phyloP scores from a whole-genome alignment of 2,113 vertebrate species.

The Plectropomus leopardus region DNA sequence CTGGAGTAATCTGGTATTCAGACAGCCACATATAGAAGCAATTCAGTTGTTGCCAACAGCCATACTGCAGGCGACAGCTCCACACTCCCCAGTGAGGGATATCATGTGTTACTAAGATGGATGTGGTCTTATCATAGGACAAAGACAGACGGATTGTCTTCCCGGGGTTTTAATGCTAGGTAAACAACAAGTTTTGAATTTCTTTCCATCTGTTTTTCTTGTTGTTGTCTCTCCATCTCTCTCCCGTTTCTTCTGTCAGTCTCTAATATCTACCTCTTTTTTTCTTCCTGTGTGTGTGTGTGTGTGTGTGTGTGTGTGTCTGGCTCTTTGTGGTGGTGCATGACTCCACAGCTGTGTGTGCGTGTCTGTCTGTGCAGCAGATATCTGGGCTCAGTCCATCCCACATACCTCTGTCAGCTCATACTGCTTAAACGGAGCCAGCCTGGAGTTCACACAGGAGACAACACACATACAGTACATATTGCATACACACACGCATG shows the following conservation, averaged over 20 bases:
- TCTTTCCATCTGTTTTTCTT: constrained; percentile 52
- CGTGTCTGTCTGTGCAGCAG: constrained; percentile 59
- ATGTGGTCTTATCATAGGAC: constrained; percentile 48
- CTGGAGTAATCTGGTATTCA: constrained; percentile 42
- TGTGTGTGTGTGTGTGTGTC: constrained; percentile 21
- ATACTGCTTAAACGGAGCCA: constrained; percentile 65
- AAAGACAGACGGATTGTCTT: constrained; percentile 40
- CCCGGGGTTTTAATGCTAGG: constrained; percentile 40
- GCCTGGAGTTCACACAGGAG: constrained; percentile 70
- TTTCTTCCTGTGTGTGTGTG: constrained; percentile 10
- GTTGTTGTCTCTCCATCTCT: constrained; percentile 15
- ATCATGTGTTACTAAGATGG: constrained; percentile 51
- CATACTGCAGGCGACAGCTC: constrained; percentile 41
- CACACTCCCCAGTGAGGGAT: constrained; percentile 29
- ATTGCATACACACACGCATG: background rate
- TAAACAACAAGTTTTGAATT: constrained; percentile 64
- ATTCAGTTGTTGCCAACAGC: constrained; percentile 43
- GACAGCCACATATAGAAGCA: constrained; percentile 42
- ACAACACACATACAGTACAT: constrained; percentile 43
- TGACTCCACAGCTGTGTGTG: constrained; percentile 63
- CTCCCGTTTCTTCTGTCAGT: constrained; percentile 42
- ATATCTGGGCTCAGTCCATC: constrained; percentile 75
- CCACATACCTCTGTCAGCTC: constrained; percentile 75
- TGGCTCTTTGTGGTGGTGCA: constrained; percentile 29
- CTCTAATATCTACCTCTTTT: constrained; percentile 31